These are phyloP conservation scores for Hirtodrosophila cameraria DNA, from an alignment of 2,888 invertebrate species.

Conservation along the genomic window DNA sequence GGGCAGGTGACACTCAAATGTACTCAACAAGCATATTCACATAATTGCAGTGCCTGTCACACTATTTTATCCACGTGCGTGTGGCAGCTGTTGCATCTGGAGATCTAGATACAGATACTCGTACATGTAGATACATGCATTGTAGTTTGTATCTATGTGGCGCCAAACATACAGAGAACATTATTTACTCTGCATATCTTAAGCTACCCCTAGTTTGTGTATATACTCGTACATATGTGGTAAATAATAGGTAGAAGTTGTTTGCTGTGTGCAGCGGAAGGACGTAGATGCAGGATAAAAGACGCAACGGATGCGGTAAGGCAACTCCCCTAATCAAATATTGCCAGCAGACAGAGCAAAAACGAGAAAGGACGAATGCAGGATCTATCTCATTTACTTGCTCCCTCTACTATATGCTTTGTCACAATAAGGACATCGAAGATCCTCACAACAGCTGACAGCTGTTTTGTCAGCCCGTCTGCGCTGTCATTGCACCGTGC, in stretches of 20 bases:
- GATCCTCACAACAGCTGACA: conserved; percentile 75
- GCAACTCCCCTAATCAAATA: conserved; percentile 74
- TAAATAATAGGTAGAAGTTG: conserved; percentile 29
- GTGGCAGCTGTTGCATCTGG: conserved; percentile 60
- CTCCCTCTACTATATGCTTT: conserved; percentile 23
- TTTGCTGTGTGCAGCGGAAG: conserved; percentile 50
- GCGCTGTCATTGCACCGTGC: conserved; percentile 58
- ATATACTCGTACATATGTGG: conserved; percentile 14
- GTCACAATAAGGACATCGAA: conserved; percentile 42
- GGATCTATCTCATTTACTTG: conserved; percentile 56
- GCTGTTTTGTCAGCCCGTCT: conserved; percentile 62
- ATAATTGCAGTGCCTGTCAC: conserved; percentile 22
- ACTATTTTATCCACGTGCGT: conserved; percentile 47
- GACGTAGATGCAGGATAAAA: conserved; percentile 58
- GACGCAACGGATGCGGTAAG: conserved; percentile 69
- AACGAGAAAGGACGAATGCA: conserved; percentile 15
- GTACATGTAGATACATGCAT: background rate
- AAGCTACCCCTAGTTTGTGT: conserved; percentile 39
- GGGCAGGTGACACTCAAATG: conserved; percentile 36
- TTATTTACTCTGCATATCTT: conserved; percentile 49
- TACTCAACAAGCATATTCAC: background rate
- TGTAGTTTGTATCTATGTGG: conserved; percentile 36
- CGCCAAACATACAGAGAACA: conserved; percentile 35
- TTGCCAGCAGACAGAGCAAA: conserved; percentile 26
- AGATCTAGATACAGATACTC: no score